These are phyloP conservation scores for Neosilurus mollespiculum DNA, from an alignment of 2,797 vertebrate genomes.

Conservation along the genomic window DNA sequence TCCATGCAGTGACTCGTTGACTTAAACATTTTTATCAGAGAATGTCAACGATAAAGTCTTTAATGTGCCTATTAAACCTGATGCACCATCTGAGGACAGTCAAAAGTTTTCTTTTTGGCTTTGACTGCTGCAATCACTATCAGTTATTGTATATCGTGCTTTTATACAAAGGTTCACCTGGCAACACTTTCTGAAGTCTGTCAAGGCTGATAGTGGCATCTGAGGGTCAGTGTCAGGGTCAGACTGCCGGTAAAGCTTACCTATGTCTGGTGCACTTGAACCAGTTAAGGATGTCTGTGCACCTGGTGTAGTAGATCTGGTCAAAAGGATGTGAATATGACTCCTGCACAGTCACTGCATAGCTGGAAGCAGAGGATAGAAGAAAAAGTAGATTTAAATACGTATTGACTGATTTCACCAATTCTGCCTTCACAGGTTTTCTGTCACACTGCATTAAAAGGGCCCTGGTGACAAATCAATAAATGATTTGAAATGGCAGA, in stretches of 20 bases:
- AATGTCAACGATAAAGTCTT: conserved; percentile 58
- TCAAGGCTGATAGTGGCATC: neutral
- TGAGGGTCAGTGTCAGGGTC: conserved; percentile 11
- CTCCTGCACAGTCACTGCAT: conserved; percentile 95
- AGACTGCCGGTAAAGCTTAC: conserved; percentile 66
- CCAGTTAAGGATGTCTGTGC: conserved; percentile 98
- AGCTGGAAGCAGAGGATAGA: conserved; percentile 71
- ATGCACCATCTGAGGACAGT: conserved; percentile 57
- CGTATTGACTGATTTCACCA: conserved; percentile 6
- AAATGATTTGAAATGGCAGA: conserved; percentile 13
- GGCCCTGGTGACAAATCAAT: neutral
- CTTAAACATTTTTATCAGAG: conserved; percentile 46
- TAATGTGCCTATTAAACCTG: conserved; percentile 61
- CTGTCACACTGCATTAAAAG: neutral
- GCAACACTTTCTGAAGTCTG: conserved; percentile 40
- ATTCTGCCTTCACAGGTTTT: conserved; percentile 12
- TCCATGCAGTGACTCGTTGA: conserved; percentile 44
- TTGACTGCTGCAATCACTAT: conserved; percentile 51
- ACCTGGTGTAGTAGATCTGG: conserved; percentile 98
- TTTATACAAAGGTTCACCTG: conserved; percentile 42
- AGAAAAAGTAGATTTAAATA: conserved; percentile 10
- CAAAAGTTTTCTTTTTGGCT: conserved; percentile 51
- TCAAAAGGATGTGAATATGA: conserved; percentile 96
- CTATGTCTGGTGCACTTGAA: conserved; percentile 98
- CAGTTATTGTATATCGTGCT: conserved; percentile 42